phyloP scores from a whole-genome alignment of 2,888 invertebrate genomes.

The Drosophila conformis region DNA sequence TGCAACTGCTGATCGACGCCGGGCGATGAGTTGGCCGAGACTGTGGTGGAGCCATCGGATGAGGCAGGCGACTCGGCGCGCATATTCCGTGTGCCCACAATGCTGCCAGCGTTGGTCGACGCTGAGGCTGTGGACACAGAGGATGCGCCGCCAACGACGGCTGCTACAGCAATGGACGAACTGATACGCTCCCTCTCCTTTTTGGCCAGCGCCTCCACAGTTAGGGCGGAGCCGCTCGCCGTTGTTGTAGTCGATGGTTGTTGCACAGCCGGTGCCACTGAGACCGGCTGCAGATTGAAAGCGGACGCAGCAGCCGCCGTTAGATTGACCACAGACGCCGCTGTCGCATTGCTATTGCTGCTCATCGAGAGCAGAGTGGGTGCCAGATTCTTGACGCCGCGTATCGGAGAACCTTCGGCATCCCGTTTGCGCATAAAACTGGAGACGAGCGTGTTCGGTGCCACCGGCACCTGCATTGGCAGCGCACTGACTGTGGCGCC shows the following conservation, averaged over 20 bases:
- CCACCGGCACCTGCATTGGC: slow-evolving; percentile 47
- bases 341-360: slow-evolving; percentile 39
- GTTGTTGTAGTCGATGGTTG: slow-evolving; percentile 31
- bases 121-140: slow-evolving; percentile 39
- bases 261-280: slow-evolving; percentile 50
- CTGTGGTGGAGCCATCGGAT: slow-evolving; percentile 91
- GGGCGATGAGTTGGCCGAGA: slow-evolving; percentile 94
- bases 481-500: slow-evolving; percentile 63
- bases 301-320: slow-evolving; percentile 48
- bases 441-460: slow-evolving; percentile 64
- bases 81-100: slow-evolving; percentile 57
- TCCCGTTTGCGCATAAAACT: slow-evolving; percentile 95
- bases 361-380: slow-evolving; percentile 84
- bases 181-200: slow-evolving; percentile 68
- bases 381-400: slow-evolving; percentile 88
- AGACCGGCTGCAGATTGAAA: slow-evolving; percentile 62
- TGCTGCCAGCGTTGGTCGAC: slow-evolving; percentile 38
- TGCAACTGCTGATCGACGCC: slow-evolving; percentile 87
- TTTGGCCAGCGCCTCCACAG: slow-evolving; percentile 73
- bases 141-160: slow-evolving; percentile 33
- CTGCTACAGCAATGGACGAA: slow-evolving; percentile 25
- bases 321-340: slow-evolving; percentile 36
- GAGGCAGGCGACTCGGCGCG: slow-evolving; percentile 84
- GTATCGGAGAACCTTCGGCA: slow-evolving; percentile 89
- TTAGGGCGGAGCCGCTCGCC: slow-evolving; percentile 52